phyloP scores from a whole-genome alignment of 2,113 vertebrate genomes.

The Petrocephalus zakoni region DNA sequence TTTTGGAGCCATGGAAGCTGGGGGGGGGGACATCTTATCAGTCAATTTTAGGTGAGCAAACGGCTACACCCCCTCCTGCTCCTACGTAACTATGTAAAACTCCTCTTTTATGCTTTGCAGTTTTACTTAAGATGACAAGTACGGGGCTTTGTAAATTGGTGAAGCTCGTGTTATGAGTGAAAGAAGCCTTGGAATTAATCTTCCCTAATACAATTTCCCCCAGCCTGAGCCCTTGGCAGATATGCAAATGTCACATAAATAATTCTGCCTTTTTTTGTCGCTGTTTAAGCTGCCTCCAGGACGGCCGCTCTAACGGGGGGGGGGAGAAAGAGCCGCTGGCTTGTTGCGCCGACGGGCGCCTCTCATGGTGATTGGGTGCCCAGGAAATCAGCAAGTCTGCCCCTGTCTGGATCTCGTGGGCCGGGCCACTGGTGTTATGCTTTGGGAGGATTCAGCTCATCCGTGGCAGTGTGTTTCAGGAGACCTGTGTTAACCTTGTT shows the following conservation, averaged over 20 bases:
- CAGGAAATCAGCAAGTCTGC: neutral
- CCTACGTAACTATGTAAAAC: neutral
- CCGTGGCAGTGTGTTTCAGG: neutral
- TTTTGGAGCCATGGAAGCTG: neutral
- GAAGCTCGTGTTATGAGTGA: conserved; percentile 30
- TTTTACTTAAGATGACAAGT: conserved; percentile 38
- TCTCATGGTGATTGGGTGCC: neutral
- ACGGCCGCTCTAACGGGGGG: neutral
- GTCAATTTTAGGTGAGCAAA: conserved; percentile 21
- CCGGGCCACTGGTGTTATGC: neutral
- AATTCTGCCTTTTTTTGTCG: conserved; percentile 41
- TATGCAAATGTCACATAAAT: conserved; percentile 55
- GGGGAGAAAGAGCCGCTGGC: neutral
- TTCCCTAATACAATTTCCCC: conserved; percentile 36
- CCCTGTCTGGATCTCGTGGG: neutral
- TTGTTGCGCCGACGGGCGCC: neutral
- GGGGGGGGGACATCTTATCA: conserved; percentile 16
- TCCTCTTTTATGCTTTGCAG: conserved; percentile 18
- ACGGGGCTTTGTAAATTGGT: conserved; percentile 32
- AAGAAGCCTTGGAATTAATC: conserved; percentile 39
- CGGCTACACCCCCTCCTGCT: neutral
- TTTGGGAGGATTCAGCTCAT: neutral
- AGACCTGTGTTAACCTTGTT: neutral
- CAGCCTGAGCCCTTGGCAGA: conserved; percentile 38
- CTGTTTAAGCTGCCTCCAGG: conserved; percentile 23